Base-by-base conservation (phyloP, 2,797 vertebrate species). In the Thalassophryne amazonica region DNA sequence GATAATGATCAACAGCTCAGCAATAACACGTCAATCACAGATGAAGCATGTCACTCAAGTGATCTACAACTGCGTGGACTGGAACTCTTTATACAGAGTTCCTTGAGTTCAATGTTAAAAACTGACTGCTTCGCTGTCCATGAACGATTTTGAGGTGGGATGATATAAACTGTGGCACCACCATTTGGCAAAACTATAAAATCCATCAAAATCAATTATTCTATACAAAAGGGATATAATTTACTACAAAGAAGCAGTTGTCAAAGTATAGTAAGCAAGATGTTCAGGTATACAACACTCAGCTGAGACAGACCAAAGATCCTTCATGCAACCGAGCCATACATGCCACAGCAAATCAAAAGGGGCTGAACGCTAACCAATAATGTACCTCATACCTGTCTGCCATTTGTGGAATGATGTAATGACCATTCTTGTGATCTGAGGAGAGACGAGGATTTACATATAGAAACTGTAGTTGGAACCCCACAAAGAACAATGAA, bases 381-480 rank as follows among this genome's bases (percentile, higher is more conserved):
- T 6, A 11, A 51, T 16, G 4, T 10, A 43, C 23, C 49, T 47
- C 69, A 39, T 87, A 98, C 97, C 97, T 99, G 92, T 99, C 97
- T 11, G 97, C 97, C 97, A 99, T 99, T 78, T 99, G 96, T 7
- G 97, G 97, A 84, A 99, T 98, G 87, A 99, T 98, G 81, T 99
- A 98, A 91, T 99, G 97, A 32, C 96, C 96, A n/a, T 98, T 98
- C 91, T 98, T 99, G 90, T 99, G 97, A 92, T 98, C 97, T 99
- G 25, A 39, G 35, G n/a, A 35, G 21, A 16, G 18, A 9, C 23
- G 19, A 16, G 37, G 6, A 33, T n/a, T n/a, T n/a, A n/a, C n/a
- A n/a, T n/a, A n/a, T n/a, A n/a, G n/a, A n/a, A n/a, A n/a, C n/a
- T n/a, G n/a, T n/a, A n/a, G n/a, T n/a, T n/a, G n/a, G n/a, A n/a